phyloP scores from a whole-genome alignment of 2,797 vertebrate genomes.

The Microcaecilia unicolor region DNA sequence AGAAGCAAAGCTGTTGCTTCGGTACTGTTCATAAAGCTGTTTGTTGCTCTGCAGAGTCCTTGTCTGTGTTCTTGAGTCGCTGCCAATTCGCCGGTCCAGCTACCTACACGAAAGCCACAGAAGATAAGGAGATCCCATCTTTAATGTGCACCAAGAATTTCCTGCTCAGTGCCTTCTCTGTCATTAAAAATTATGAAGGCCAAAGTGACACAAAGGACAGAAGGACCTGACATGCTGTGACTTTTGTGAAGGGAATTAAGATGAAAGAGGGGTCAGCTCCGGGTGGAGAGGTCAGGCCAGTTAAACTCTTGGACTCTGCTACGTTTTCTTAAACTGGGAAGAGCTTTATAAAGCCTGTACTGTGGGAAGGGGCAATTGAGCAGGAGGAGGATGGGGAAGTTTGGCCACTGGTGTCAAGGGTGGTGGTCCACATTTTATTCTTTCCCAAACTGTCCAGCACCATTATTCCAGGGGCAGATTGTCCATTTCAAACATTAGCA shows the following conservation, averaged over 20 bases:
- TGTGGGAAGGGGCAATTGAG: conserved; percentile 57
- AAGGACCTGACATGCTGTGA: conserved; percentile 46
- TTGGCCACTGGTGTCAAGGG: conserved; percentile 39
- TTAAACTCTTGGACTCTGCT: conserved; percentile 63
- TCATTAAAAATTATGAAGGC: conserved; percentile 33
- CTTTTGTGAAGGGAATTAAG: conserved; percentile 57
- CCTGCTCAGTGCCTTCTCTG: conserved; percentile 23
- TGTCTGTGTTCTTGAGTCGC: no score
- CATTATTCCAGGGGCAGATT: conserved; percentile 38
- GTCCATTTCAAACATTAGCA: conserved; percentile 39
- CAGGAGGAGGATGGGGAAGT: conserved; percentile 2
- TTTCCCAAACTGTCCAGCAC: conserved; percentile 44
- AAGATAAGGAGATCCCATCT: neutral
- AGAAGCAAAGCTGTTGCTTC: no score
- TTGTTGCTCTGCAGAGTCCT: no score
- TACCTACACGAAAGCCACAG: neutral
- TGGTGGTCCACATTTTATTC: conserved; percentile 47
- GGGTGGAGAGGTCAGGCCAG: conserved; percentile 58
- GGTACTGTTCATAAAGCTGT: no score
- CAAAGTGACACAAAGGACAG: conserved; percentile 37
- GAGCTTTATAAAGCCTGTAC: conserved; percentile 30
- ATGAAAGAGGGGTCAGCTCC: conserved; percentile 57
- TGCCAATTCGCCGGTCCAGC: neutral
- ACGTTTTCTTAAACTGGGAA: conserved; percentile 56
- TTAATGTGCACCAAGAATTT: conserved; percentile 12